Evolutionary conservation across 2,888 invertebrate genomes (phyloP).

Genomic region (Isotomurus palustris): DNA sequence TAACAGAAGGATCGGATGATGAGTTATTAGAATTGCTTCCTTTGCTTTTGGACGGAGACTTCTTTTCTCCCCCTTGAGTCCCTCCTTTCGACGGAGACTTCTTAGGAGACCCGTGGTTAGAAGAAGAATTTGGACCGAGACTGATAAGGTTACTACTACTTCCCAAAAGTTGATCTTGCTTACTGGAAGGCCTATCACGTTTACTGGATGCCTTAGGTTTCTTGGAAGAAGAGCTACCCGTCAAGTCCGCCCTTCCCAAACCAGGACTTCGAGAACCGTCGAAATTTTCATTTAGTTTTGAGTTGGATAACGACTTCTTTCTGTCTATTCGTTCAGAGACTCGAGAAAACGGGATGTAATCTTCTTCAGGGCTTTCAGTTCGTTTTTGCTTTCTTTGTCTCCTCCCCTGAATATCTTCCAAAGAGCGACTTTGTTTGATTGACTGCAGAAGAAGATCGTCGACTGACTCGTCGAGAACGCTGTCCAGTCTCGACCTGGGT

Average conservation of each 20-base stretch:
- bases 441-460: constrained; percentile 31
- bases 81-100: constrained; percentile 20
- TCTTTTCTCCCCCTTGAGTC: neutral
- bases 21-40: too few relatives aligned
- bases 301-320: constrained; percentile 5
- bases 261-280: constrained; percentile 16
- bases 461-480: constrained; percentile 22
- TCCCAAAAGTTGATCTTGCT: too few relatives aligned
- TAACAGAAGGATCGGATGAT: constrained; percentile 2
- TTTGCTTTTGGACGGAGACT: constrained; percentile 9
- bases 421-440: constrained; percentile 21
- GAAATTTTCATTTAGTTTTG: constrained; percentile 1
- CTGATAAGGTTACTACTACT: too few relatives aligned
- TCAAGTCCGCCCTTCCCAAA: too few relatives aligned
- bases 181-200: constrained; percentile 10
- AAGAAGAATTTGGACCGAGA: neutral
- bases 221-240: too few relatives aligned
- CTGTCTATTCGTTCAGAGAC: constrained; percentile 13
- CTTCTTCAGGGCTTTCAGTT: neutral
- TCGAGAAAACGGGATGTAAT: constrained; percentile 1
- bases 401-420: constrained; percentile 10
- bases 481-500: constrained; percentile 12
- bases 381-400: neutral
- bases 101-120: constrained; percentile 17
- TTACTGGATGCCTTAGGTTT: constrained; percentile 13